phyloP scores from a whole-genome alignment of 2,113 vertebrate species.

The Salvator merianae region DNA sequence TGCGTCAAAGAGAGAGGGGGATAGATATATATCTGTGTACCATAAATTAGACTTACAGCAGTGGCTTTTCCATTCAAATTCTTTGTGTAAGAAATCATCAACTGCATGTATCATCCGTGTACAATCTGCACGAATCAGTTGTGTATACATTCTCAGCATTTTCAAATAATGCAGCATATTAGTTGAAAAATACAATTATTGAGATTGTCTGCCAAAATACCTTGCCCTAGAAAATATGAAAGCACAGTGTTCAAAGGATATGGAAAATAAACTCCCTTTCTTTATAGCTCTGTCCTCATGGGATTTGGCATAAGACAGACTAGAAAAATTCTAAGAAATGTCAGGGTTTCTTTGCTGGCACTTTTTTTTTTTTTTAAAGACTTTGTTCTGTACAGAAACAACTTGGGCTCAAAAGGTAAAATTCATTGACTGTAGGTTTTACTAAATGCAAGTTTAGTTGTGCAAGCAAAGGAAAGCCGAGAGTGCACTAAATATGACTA shows the following conservation, averaged over 20 bases:
- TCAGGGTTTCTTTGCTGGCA: constrained; percentile 64
- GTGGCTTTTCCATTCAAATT: constrained; percentile 30
- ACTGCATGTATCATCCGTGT: too few relatives aligned
- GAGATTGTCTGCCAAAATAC: constrained; percentile 65
- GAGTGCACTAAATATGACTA: constrained; percentile 45
- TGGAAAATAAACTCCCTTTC: constrained; percentile 75
- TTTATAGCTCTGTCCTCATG: constrained; percentile 57
- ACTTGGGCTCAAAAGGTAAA: constrained; percentile 70
- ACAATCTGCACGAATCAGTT: neutral
- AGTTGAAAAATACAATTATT: constrained; percentile 59
- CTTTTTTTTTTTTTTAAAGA: neutral
- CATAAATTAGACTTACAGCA: constrained; percentile 43
- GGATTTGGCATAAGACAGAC: constrained; percentile 73
- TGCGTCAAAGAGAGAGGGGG: neutral
- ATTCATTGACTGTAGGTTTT: constrained; percentile 70
- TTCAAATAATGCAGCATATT: constrained; percentile 48
- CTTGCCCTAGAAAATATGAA: constrained; percentile 69
- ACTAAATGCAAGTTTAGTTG: constrained; percentile 64
- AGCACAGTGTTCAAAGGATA: constrained; percentile 72
- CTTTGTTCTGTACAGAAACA: constrained; percentile 74
- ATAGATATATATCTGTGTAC: constrained; percentile 31
- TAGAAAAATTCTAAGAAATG: constrained; percentile 74
- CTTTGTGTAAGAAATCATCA: constrained; percentile 18
- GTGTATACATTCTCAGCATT: constrained; percentile 28
- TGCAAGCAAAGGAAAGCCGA: constrained; percentile 50